Conservation (phyloP, 2,888 invertebrate genomes). For the Schrankia costaestrigalis region DNA sequence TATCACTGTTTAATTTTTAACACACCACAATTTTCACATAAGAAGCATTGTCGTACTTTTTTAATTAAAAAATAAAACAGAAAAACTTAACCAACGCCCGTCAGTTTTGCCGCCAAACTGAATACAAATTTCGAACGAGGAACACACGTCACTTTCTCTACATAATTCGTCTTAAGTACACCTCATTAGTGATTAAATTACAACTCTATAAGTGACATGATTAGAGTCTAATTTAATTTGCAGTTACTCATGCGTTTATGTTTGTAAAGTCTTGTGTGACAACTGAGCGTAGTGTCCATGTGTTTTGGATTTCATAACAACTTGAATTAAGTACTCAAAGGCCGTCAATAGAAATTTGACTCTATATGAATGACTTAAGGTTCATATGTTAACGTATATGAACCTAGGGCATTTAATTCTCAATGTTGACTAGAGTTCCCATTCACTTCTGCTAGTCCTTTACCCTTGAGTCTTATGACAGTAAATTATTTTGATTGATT, state of each 20-base stretch:
- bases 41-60: too few relatives aligned
- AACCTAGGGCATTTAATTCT: conserved; percentile 15
- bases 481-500: conserved; percentile 12
- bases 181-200: conserved; percentile 27
- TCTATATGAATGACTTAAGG: background rate
- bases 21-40: too few relatives aligned
- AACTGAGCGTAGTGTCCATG: conserved; percentile 19
- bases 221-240: conserved; percentile 27
- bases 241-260: conserved; percentile 25
- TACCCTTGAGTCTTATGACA: conserved; percentile 21
- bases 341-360: conserved; percentile 18
- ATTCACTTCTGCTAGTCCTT: conserved; percentile 40
- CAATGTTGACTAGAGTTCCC: conserved; percentile 44
- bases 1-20: conserved; percentile 2
- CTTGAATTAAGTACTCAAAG: conserved; percentile 32
- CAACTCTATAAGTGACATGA: conserved; percentile 11
- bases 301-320: conserved; percentile 40
- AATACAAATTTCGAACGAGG: conserved; percentile 35
- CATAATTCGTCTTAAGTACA: conserved; percentile 41
- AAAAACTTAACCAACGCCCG: conserved; percentile 23
- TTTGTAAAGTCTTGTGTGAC: conserved; percentile 7
- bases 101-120: conserved; percentile 68
- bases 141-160: conserved; percentile 42
- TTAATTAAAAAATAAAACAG: conserved; percentile 11
- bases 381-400: conserved; percentile 10